A percentile compares a stretch with the other conserved stretches of the same genome.
These are phyloP conservation scores for Stomatorhinus ivindoensis DNA, from an alignment of 2,113 vertebrate genomes.

Conservation along the genomic window DNA sequence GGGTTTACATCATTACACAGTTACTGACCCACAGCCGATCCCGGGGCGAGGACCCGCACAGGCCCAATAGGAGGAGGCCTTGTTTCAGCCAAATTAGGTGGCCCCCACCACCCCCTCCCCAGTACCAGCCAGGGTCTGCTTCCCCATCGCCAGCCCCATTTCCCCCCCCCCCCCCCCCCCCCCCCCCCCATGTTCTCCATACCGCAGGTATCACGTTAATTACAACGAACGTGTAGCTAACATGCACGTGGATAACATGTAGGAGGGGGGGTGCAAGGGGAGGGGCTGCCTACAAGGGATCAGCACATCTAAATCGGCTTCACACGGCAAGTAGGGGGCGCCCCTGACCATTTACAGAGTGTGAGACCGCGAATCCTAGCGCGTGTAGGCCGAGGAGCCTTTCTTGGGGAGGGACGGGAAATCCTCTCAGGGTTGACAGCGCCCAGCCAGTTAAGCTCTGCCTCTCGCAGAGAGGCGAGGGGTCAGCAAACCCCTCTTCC, in stretches of 20 bases:
- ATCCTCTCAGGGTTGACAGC: not conserved
- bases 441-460: not conserved
- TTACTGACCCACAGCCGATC: not conserved
- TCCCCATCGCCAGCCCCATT: not conserved
- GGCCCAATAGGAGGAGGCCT: constrained; percentile 8
- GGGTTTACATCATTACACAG: constrained; percentile 12
- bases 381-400: not conserved
- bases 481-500: not conserved
- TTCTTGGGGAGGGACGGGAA: not conserved
- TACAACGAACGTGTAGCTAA: constrained; percentile 43
- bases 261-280: not conserved
- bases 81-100: not conserved
- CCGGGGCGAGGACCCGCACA: not conserved
- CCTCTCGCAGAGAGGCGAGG: not conserved
- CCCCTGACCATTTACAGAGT: not conserved
- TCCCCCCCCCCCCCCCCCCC: not conserved
- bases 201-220: constrained; percentile 43
- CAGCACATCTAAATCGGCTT: not conserved
- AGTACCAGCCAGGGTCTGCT: not conserved
- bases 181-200: not conserved
- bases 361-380: not conserved
- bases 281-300: not conserved
- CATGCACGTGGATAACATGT: constrained; percentile 44
- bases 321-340: not conserved
- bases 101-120: not conserved